These are phyloP conservation scores for Callorhinus ursinus DNA, from an alignment of 2,113 vertebrate species.

Conservation along the genomic window DNA sequence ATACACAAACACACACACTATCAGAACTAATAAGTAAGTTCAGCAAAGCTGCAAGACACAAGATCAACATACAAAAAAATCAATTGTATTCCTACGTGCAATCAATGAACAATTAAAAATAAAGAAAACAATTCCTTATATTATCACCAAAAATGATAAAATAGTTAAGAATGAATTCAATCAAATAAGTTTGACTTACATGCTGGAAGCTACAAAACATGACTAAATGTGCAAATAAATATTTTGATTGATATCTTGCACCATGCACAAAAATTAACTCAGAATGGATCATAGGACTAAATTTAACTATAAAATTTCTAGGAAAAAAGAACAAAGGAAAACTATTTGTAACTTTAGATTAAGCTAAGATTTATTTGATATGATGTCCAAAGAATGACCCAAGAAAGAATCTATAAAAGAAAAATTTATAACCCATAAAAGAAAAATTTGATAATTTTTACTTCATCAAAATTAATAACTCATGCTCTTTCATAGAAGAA, in stretches of 20 bases:
- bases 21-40: neutral
- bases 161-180: neutral
- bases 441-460: neutral
- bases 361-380: neutral
- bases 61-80: neutral
- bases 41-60: neutral
- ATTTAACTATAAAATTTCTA: neutral
- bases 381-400: neutral
- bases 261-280: neutral
- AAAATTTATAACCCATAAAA: neutral
- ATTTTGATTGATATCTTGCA: neutral
- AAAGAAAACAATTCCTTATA: neutral
- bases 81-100: neutral
- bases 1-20: neutral
- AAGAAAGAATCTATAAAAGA: neutral
- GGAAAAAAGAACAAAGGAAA: neutral
- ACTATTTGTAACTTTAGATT: neutral
- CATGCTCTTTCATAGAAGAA: neutral
- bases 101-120: neutral
- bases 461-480: neutral
- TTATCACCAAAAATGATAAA: neutral
- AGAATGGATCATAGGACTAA: neutral
- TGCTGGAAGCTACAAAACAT: neutral
- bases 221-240: neutral
- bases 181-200: neutral